Evolutionary conservation across 2,888 invertebrate genomes (phyloP), one percentile per base, ranked within the genome.

Genomic region (Acrobeloides nanus): DNA sequence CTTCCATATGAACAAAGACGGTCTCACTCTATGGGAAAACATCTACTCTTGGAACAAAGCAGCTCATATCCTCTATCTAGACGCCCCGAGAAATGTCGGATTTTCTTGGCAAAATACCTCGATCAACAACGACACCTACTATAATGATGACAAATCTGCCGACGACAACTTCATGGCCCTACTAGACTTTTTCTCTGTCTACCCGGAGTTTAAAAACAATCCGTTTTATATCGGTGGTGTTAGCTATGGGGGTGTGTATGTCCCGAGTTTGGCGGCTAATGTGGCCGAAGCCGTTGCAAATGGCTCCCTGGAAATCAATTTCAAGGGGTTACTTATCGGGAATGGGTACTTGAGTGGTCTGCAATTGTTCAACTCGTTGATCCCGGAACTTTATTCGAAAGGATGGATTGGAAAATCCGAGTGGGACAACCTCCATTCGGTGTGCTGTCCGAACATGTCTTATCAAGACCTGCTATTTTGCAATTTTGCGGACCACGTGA

Each of bases 11-110:
- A 66, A 72, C 25, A 62, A 66, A 20, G 68, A 71, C 46, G 70
- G 70, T 27, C 38, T 50, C 23, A 67, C 70, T 4, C 48, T 73
- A 7, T 64, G 56, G 39, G 62, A 66, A 46, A 74, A 74, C 51
- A 56, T 61, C 3, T 74, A 66, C 48, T 55, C 66, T 3, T 74
- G 74, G 74, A 74, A 74, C 48, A 73, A 67, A 76, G 63, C 74
- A 17, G 76, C 78, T 18, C 78, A 78, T 57, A 73, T 79, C 53
- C 47, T 79, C 33, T 78, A 75, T 56, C 57, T 79, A 51, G 79
- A 80, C 60, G 74, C 78, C 3, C 79, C 79, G 20, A 76, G 78
- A 34, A 75, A 76, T 31, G 79, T 79, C 38, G 79, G 79, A n/a
- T 79, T 74, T 62, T 79, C 79, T 0, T 79, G 76, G 55, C 71